phyloP scores from a whole-genome alignment of 2,797 vertebrate genomes.

The Phataginus tetradactyla region DNA sequence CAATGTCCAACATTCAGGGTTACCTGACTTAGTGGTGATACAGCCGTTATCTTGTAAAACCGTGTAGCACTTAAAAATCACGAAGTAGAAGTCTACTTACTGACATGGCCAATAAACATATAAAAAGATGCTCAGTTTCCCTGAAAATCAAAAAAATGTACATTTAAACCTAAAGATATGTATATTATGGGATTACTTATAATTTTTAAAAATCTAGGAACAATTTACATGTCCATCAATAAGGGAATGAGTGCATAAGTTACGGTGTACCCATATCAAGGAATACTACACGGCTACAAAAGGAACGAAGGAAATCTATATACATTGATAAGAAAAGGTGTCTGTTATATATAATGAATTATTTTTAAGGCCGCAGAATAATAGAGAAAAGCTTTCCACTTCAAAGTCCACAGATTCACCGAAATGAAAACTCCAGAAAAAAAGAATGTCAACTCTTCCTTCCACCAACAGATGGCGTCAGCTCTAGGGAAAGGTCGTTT shows the following conservation, averaged over 20 bases:
- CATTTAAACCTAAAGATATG: not conserved
- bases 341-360: not conserved
- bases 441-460: not conserved
- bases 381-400: not conserved
- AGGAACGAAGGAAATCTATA: not conserved
- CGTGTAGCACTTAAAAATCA: not conserved
- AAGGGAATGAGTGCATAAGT: not conserved
- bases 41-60: not conserved
- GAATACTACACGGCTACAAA: not conserved
- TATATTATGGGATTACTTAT: not conserved
- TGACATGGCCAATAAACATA: not conserved
- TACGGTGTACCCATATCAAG: not conserved
- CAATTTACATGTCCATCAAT: not conserved
- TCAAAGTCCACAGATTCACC: not conserved
- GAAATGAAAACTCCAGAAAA: not conserved
- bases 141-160: not conserved
- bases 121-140: not conserved
- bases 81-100: not conserved
- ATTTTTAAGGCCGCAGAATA: not conserved
- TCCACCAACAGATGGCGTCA: not conserved
- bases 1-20: not conserved
- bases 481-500: not conserved
- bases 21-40: not conserved
- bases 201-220: not conserved
- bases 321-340: not conserved